Evolutionary conservation across 2,888 invertebrate species (phyloP), one percentile per base, ranked within the genome.

Genomic region (Rhingia rostrata): DNA sequence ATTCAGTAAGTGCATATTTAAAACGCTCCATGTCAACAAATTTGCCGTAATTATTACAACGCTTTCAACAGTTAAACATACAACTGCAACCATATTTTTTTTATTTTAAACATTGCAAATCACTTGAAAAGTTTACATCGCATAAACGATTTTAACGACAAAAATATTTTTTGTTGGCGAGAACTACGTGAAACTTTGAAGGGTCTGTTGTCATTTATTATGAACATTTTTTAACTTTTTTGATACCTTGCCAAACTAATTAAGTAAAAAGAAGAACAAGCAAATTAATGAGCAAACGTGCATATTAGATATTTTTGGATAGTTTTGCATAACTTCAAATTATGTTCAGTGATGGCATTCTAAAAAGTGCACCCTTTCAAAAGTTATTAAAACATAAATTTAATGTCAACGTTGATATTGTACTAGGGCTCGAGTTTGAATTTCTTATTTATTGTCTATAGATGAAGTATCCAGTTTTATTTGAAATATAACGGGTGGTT

Each of bases 181-280:
- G 14, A 70, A 14, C 63, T 56, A 14, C 39, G 56, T 33, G 4
- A 30, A 78, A 78, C 54, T 70, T 70, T 56, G 4, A 58, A 64
- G 30, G 49, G 30, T 63, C 64, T 78, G 7, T 41, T 43, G 35
- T 7, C 56, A 51, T 79, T 72, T 53, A 79, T 45, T 51, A 60
- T 37, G 72, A 64, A 79, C 73, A 49, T 69, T 74, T 67, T n/a
- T 2, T 1, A 56, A 72, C 39, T 67, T 35, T 61, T 61, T 81
- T 74, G 69, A 81, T 74, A 9, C 41, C 43, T 58, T 81, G 80
- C 80, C 80, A 81, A 75, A 75, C 47, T 69, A 63, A 64, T 74
- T 63, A 53, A 12, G 60, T 73, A 33, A 10, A 41, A 45, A 61
- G n/a, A 12, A 43, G 37, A 22, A 30, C 49, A 70, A 58, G 56